Conservation (phyloP, 2,797 vertebrate genomes). For the Notolepis coatsorum region DNA sequence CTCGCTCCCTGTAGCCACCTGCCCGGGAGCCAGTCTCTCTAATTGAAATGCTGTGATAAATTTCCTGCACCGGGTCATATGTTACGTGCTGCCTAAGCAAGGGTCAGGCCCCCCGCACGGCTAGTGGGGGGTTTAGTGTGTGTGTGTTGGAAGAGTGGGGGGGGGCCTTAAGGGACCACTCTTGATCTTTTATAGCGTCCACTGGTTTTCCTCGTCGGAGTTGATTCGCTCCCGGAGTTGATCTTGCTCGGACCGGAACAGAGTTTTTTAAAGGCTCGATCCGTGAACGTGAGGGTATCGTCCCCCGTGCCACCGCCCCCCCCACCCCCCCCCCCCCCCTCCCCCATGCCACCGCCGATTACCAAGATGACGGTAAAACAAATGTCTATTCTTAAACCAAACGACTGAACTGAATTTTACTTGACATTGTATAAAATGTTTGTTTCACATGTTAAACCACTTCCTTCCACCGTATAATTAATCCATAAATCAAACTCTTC, state of each 20-base stretch:
- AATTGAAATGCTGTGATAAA: constrained; percentile 92
- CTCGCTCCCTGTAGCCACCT: constrained; percentile 50
- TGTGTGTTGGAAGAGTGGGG: no score
- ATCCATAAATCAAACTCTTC: no score
- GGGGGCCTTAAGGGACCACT: constrained; percentile 71
- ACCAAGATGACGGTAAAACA: no score
- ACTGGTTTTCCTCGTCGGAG: constrained; percentile 79
- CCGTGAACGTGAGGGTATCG: no score
- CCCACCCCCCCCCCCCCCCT: no score
- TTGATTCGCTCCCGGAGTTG: constrained; percentile 79
- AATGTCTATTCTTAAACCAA: no score
- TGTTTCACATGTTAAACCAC: no score
- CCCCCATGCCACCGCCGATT: no score
- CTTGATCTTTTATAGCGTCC: constrained; percentile 84
- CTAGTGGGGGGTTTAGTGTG: constrained; percentile 22
- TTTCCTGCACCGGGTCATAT: constrained; percentile 83
- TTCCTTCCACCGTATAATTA: no score
- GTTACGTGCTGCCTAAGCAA: constrained; percentile 82
- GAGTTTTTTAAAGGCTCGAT: constrained; percentile 80
- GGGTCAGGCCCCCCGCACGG: constrained; percentile 77
- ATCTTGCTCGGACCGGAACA: constrained; percentile 39
- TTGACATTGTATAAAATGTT: no score
- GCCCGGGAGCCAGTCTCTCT: constrained; percentile 77
- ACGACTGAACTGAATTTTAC: background rate
- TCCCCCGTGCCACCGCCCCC: no score